phyloP scores from a whole-genome alignment of 2,888 invertebrate species.

The Dryocosmus kuriphilus region DNA sequence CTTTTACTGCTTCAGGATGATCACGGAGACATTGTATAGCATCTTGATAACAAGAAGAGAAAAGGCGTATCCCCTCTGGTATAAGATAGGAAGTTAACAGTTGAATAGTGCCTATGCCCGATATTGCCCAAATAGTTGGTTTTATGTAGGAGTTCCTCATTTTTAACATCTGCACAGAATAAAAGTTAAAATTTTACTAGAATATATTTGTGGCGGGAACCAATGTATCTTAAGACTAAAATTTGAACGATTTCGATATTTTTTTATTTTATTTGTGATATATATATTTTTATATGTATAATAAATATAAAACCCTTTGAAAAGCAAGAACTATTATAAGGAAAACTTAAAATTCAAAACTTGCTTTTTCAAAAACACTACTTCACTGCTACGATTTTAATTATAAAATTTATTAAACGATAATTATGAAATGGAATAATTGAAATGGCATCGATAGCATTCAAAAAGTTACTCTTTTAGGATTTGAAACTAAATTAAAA shows the following conservation, averaged over 20 bases:
- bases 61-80: neutral
- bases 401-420: no score
- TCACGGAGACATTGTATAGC: slow-evolving; percentile 81
- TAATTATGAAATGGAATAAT: no score
- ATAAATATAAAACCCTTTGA: no score
- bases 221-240: neutral
- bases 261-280: no score
- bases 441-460: no score
- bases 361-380: no score
- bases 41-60: slow-evolving; percentile 78
- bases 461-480: no score
- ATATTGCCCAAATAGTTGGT: neutral
- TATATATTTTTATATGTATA: no score
- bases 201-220: neutral
- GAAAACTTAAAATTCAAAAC: no score
- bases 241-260: neutral
- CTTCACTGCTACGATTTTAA: no score
- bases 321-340: no score
- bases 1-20: slow-evolving; percentile 81
- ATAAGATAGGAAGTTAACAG: neutral
- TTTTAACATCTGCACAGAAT: slow-evolving; percentile 11
- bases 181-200: neutral
- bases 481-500: no score
- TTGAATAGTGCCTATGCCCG: neutral
- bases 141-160: neutral